Evolutionary conservation across 2,888 invertebrate genomes (phyloP).

Genomic region (Podabrus alpinus): DNA sequence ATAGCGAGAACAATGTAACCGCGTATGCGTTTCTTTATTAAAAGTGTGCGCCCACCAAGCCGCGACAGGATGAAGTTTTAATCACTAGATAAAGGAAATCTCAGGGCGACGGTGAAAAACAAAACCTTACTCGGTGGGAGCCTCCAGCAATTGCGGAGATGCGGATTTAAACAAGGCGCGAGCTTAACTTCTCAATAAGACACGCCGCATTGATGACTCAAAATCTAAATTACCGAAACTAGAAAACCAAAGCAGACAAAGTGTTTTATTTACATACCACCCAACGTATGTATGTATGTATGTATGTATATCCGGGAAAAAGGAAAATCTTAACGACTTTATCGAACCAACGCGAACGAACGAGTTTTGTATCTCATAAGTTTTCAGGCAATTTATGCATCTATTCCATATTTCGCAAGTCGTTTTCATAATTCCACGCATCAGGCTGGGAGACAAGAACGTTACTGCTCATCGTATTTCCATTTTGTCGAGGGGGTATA

Average conservation of each 20-base stretch:
- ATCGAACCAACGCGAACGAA: not conserved
- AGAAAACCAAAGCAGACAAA: not conserved
- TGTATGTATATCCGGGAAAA: not conserved
- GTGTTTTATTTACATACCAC: not conserved
- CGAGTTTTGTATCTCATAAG: conserved; percentile 2
- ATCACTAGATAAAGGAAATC: conserved; percentile 57
- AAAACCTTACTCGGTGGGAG: conserved; percentile 46
- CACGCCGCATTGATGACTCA: conserved; percentile 16
- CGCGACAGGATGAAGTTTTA: conserved; percentile 58
- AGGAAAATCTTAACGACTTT: not conserved
- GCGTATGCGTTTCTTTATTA: conserved; percentile 52
- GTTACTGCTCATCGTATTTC: conserved; percentile 54
- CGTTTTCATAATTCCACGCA: conserved; percentile 58
- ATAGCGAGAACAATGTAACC: conserved; percentile 47
- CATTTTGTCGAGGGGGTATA: conserved; percentile 44
- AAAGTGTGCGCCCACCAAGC: conserved; percentile 52
- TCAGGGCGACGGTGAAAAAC: conserved; percentile 54
- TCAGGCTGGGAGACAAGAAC: conserved; percentile 53
- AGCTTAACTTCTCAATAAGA: conserved; percentile 16
- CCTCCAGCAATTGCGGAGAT: conserved; percentile 47
- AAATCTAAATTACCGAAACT: conserved; percentile 9
- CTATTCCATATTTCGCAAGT: conserved; percentile 58
- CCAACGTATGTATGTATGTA: not conserved
- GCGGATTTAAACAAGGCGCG: conserved; percentile 38
- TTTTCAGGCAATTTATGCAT: conserved; percentile 53